phyloP scores from a whole-genome alignment of 2,888 invertebrate genomes.

The Drosophila phalerata region DNA sequence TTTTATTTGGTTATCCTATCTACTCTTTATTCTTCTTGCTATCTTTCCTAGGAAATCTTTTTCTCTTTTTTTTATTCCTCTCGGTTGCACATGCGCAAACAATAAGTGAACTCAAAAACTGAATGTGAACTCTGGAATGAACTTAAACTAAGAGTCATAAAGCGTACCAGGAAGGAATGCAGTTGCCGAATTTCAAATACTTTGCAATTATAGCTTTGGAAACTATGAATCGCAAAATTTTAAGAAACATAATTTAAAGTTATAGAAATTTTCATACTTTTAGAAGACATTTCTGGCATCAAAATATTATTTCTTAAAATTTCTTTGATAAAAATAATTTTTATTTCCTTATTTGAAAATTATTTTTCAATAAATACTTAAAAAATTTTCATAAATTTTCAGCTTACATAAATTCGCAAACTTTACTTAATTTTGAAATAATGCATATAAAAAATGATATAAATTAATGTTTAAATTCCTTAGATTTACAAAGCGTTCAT shows the following conservation, averaged over 20 bases:
- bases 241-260: too few relatives aligned
- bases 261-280: neutral
- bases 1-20: conserved; percentile 25
- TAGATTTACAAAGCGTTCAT: neutral
- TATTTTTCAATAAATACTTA: neutral
- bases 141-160: conserved; percentile 4
- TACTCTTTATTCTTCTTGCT: neutral
- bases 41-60: neutral
- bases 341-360: too few relatives aligned
- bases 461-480: neutral
- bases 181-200: neutral
- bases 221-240: too few relatives aligned
- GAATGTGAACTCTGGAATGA: conserved; percentile 9
- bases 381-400: neutral
- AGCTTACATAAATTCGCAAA: neutral
- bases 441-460: neutral
- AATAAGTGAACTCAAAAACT: conserved; percentile 18
- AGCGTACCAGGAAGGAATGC: neutral
- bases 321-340: too few relatives aligned
- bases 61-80: neutral
- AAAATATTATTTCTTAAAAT: neutral
- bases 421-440: too few relatives aligned
- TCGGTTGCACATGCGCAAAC: conserved; percentile 17
- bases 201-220: neutral
- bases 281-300: neutral